Evolutionary conservation across 2,888 invertebrate genomes (phyloP).

Genomic region (Pseudococcus viburni): DNA sequence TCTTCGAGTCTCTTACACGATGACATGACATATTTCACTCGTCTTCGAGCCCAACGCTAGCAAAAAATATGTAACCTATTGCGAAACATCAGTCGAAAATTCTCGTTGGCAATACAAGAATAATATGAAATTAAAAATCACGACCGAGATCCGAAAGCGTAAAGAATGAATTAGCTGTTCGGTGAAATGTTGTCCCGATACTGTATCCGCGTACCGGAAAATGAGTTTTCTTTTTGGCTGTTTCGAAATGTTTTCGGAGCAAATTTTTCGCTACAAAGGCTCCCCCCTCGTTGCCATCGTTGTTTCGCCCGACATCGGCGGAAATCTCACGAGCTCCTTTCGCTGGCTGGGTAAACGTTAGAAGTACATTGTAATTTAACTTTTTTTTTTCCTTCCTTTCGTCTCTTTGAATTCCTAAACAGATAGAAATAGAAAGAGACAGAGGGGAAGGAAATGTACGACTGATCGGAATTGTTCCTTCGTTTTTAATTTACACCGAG

Average conservation of each 20-base stretch:
- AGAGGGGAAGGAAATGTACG: neutral
- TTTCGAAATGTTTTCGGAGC: constrained; percentile 28
- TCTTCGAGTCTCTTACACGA: no score
- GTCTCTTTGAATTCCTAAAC: neutral
- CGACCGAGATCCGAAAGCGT: constrained; percentile 56
- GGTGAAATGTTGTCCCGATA: constrained; percentile 28
- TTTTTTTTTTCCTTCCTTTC: neutral
- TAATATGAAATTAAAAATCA: constrained; percentile 62
- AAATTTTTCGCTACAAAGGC: constrained; percentile 32
- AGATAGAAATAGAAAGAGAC: neutral
- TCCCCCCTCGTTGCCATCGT: neutral
- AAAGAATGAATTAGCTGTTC: constrained; percentile 53
- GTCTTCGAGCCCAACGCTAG: neutral
- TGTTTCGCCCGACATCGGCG: neutral
- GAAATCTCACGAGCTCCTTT: neutral
- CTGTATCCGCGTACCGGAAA: constrained; percentile 59
- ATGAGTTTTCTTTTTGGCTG: constrained; percentile 61
- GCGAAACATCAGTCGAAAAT: constrained; percentile 10
- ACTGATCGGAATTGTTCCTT: constrained; percentile 29
- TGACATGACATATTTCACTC: no score
- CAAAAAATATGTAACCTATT: constrained; percentile 15
- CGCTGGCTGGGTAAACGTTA: neutral
- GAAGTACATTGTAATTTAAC: constrained; percentile 3
- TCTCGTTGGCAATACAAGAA: constrained; percentile 1
- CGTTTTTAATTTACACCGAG: constrained; percentile 10